Base-by-base conservation (phyloP, 2,113 vertebrate species). In the Otus sunia region DNA sequence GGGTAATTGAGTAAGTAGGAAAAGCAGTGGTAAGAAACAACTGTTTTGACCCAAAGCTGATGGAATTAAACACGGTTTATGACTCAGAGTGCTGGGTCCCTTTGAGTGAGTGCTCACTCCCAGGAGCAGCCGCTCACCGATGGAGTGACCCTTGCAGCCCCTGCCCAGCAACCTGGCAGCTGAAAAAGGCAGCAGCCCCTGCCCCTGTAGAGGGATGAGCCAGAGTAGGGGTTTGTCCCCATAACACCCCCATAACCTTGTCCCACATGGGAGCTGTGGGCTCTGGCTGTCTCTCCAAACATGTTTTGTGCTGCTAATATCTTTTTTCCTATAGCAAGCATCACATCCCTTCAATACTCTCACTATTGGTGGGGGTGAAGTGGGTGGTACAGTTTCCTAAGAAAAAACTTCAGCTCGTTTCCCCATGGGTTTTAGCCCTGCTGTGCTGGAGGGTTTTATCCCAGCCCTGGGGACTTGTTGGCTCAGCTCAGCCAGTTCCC, bases 61-160 rank as follows among this genome's bases (percentile, higher is more conserved):
- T 6, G 22, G 69, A 62, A 10, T 49, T 50, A 41, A 43, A 32
- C 7, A 10, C 1, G 5, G 14, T 45, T 20, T 21, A 34, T 56
- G 18, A 9, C 50, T 23, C 2, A 1, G 0, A 2, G 68, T 45
- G 47, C 32, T 15, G 37, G 47, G 58, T 84, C 37, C 1, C 20
- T 43, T 36, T 3, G 9, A 21, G 26, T 10, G 37, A 43, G 68
- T 8, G 47, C 37, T 29, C 21, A 3, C 4, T 30, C 30, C 53
- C 53, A 50, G 43, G 30, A 87, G 64, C 53, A 14, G 53, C 63
- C 34, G 4, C 32, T 36, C 9, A 23, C 43, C 2, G 14, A 26
- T 8, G 37, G 8, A 12, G 37, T 32, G 68, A 53, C 47, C 16
- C 49, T 32, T 37, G 37, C 68, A 73, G 34, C 20, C 37, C 20